Evolutionary conservation across 2,797 vertebrate species (phyloP).

Genomic region (Psittacula echo): DNA sequence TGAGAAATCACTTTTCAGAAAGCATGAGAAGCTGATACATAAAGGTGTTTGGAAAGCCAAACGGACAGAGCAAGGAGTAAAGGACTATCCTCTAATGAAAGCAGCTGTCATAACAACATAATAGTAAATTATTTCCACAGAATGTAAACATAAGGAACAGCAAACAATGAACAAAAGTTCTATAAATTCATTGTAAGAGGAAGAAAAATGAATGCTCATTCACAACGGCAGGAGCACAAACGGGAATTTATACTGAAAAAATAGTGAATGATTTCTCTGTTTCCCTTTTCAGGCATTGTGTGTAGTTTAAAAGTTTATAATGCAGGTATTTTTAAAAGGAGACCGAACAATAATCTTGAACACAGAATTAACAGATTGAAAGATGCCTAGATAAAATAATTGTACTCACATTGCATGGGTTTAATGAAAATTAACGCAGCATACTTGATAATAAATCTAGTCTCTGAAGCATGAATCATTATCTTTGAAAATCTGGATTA

Average conservation of each 20-base stretch:
- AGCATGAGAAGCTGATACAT: accelerated
- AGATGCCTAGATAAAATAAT: not conserved
- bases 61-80: not conserved
- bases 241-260: not conserved
- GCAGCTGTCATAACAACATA: not conserved
- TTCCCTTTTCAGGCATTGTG: not conserved
- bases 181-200: not conserved
- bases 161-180: not conserved
- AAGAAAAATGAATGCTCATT: not conserved
- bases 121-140: not conserved
- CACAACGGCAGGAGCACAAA: not conserved
- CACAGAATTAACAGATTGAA: not conserved
- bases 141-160: not conserved
- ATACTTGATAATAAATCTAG: not conserved
- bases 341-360: not conserved
- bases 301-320: not conserved
- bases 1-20: not conserved
- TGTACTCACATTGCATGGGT: not conserved
- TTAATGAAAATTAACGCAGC: not conserved
- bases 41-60: not conserved
- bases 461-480: not conserved
- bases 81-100: not conserved
- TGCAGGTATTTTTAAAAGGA: not conserved
- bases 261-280: not conserved
- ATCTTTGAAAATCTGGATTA: not conserved